These are phyloP conservation scores for Diplazon laetatorius DNA, from an alignment of 2,888 invertebrate genomes.

Conservation along the genomic window DNA sequence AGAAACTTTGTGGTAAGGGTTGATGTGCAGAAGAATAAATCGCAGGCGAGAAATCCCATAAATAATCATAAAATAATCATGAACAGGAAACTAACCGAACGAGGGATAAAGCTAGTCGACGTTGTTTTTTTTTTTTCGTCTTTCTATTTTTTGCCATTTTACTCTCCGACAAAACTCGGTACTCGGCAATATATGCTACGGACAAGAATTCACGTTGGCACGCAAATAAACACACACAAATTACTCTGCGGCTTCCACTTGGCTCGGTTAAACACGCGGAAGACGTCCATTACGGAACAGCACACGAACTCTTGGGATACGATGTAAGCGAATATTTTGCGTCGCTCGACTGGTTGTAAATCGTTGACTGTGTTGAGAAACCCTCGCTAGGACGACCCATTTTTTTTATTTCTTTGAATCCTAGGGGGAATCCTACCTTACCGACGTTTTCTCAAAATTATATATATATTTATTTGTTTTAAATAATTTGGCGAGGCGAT, in stretches of 20 bases:
- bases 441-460: too few relatives aligned
- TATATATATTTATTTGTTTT: too few relatives aligned
- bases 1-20: too few relatives aligned
- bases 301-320: constrained; percentile 37
- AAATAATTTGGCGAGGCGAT: too few relatives aligned
- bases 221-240: constrained; percentile 61
- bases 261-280: constrained; percentile 52
- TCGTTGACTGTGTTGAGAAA: too few relatives aligned
- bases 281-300: constrained; percentile 54
- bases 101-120: constrained; percentile 9
- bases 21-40: too few relatives aligned
- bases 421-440: too few relatives aligned
- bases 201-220: constrained; percentile 46
- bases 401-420: too few relatives aligned
- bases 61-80: constrained; percentile 44
- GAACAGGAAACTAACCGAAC: not conserved
- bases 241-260: constrained; percentile 54
- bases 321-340: constrained; percentile 9
- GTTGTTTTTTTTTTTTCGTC: constrained; percentile 26
- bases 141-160: constrained; percentile 8
- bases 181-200: constrained; percentile 11
- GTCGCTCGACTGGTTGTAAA: too few relatives aligned
- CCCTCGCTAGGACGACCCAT: too few relatives aligned
- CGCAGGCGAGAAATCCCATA: constrained; percentile 34
- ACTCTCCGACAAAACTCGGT: constrained; percentile 29